Base-by-base conservation (phyloP, 2,797 vertebrate species). In the Cichlasoma orientale region DNA sequence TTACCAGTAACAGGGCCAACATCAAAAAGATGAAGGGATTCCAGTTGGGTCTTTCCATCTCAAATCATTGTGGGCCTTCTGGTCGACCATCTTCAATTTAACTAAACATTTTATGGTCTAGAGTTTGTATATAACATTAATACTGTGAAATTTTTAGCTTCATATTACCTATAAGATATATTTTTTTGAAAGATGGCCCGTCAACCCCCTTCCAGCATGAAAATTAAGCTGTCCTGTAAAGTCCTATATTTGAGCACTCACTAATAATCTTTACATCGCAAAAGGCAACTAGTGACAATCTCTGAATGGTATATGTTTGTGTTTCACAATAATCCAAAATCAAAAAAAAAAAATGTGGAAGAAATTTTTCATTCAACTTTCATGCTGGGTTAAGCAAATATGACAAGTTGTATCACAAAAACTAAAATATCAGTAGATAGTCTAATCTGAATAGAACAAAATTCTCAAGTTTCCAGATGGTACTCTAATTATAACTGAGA, bases 341-440 rank as follows among this genome's bases (percentile, higher is more conserved):
- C 27, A 27, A 27, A 27, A 27, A 27, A 27, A 29, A 27, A 27
- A 27, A 27, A 27, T 2, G 27, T 27, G 27, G 27, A 27, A 27
- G 27, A 27, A 27, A 27, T 27, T 27, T 27, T 27, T 38, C n/a
- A 16, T 61, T 38, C 7, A 38, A 23, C 33, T 61, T 38, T 38
- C 1, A 0, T 61, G n/a, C 1, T 38, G 38, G 12, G 38, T 61
- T 38, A 9, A 27, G 27, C 27, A 27, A 27, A 27, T 1, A 23
- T 10, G 33, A 23, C 58, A 41, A 38, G 38, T 61, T 61, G 38
- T 23, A 61, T 33, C 33, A 41, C 58, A 61, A 61, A 61, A 61
- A 61, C 38, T 29, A 29, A 29, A 29, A 4, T 29, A 61, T 41
- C 16, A 41, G 38, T 61, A 41, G 38, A 41, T 41, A 13, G 41